Evolutionary conservation across 2,797 vertebrate species (phyloP).

Genomic region (Acomys russatus): DNA sequence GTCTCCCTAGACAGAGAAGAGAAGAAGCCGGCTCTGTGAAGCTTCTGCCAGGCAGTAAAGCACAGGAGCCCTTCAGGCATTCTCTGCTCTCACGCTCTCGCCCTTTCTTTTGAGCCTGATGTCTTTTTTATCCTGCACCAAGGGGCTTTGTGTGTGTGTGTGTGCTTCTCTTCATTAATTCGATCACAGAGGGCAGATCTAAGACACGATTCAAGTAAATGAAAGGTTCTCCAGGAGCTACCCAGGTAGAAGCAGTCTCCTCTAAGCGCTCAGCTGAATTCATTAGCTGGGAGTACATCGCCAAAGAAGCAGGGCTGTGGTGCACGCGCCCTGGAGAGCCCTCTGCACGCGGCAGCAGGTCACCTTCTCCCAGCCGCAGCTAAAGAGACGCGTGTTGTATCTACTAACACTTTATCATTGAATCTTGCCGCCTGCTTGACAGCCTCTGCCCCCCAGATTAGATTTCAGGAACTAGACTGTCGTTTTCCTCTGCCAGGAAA

Average conservation of each 20-base stretch:
- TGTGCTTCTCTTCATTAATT: conserved; percentile 73
- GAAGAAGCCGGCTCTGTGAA: conserved; percentile 44
- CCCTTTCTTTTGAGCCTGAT: conserved; percentile 67
- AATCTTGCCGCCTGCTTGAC: conserved; percentile 64
- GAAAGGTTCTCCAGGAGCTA: conserved; percentile 76
- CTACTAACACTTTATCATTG: conserved; percentile 70
- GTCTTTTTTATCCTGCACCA: conserved; percentile 71
- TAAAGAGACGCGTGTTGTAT: conserved; percentile 6
- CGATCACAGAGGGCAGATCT: conserved; percentile 56
- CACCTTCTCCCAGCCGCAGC: conserved; percentile 49
- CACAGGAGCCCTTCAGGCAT: conserved; percentile 62
- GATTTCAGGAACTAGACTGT: conserved; percentile 65
- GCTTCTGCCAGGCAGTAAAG: conserved; percentile 52
- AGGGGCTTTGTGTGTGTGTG: conserved; percentile 74
- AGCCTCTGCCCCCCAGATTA: conserved; percentile 68
- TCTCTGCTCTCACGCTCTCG: conserved; percentile 56
- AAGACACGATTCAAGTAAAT: conserved; percentile 61
- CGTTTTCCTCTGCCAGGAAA: neutral
- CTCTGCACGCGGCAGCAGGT: neutral
- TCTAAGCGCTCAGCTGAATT: conserved; percentile 76
- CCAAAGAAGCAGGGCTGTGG: conserved; percentile 28
- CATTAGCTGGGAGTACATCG: conserved; percentile 63
- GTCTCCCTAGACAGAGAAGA: conserved; percentile 44
- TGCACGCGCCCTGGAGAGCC: conserved; percentile 7
- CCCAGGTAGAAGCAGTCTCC: conserved; percentile 68